Evolutionary conservation across 2,797 vertebrate genomes (phyloP), one percentile per base, ranked within the genome.

Genomic region (Apodemus agrarius): DNA sequence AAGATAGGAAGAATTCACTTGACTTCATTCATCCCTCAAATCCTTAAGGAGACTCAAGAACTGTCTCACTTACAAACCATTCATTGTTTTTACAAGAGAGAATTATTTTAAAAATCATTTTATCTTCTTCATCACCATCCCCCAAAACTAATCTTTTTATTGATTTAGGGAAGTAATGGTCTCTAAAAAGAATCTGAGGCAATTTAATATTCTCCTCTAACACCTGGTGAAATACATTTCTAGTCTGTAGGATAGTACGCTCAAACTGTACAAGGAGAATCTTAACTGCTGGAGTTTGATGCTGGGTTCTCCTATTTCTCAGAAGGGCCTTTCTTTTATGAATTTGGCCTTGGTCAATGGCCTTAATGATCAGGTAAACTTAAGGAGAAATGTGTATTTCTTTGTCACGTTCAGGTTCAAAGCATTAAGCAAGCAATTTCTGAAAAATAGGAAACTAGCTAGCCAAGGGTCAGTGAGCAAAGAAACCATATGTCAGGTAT

Each of bases 181-280:
- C 75, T 83, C 59, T 85, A 94, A 92, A 88, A 69, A 88, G 5
- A 57, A 93, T 67, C 29, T 57, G 85, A 94, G 31, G 3, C 63
- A 87, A 72, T 93, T 91, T 91, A 95, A 75, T 8, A 76, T 95
- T 87, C 67, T 92, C 75, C 40, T 87, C 37, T 82, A 90, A 79
- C 49, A 69, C 16, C 63, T 61, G n/a, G 57, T 65, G 26, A 65
- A 63, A 92, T 82, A 63, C 80, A 7, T 76, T 67, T 94, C 24
- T 22, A 61, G 31, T n/a, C n/a, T 96, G 4, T 89, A 57, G 13
- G 88, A 84, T 16, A 86, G 52, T 7, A 14, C 21, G 3, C 21
- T 84, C 22, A 22, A 86, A 69, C 63, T 52, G 3, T 61, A 76
- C 16, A 16, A 10, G 24, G 16, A 82, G 29, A 24, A 17, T 31